phyloP scores from a whole-genome alignment of 2,888 invertebrate species.

The Rotaria magnacalcarata region DNA sequence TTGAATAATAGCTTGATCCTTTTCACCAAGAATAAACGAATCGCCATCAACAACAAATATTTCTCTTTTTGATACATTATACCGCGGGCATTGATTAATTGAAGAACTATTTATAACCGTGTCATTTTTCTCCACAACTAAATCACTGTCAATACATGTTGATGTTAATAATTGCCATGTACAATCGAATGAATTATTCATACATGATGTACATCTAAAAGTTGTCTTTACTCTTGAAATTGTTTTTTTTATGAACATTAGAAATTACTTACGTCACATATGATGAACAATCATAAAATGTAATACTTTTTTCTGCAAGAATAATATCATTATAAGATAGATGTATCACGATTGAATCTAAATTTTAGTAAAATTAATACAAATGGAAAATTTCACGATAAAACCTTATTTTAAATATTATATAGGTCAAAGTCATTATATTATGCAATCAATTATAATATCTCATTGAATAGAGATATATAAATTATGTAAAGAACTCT shows the following conservation, averaged over 20 bases:
- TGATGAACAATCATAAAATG: constrained; percentile 27
- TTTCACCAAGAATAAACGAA: background rate
- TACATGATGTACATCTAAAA: constrained; percentile 13
- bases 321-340: constrained; percentile 17
- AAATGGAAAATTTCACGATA: no score
- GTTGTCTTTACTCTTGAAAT: no score
- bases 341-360: background rate
- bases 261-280: constrained; percentile 1
- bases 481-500: no score
- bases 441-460: no score
- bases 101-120: background rate
- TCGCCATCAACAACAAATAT: background rate
- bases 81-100: background rate
- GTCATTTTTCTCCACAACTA: background rate
- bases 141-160: background rate
- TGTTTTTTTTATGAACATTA: background rate
- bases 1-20: background rate
- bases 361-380: background rate
- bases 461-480: no score
- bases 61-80: background rate
- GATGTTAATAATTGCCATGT: background rate
- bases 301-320: background rate
- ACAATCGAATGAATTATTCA: background rate
- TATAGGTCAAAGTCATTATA: no score
- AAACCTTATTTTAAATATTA: no score